Evolutionary conservation across 1,140 invertebrate genomes (phyloP).

Genomic region (Protaetia brevitarsis): DNA sequence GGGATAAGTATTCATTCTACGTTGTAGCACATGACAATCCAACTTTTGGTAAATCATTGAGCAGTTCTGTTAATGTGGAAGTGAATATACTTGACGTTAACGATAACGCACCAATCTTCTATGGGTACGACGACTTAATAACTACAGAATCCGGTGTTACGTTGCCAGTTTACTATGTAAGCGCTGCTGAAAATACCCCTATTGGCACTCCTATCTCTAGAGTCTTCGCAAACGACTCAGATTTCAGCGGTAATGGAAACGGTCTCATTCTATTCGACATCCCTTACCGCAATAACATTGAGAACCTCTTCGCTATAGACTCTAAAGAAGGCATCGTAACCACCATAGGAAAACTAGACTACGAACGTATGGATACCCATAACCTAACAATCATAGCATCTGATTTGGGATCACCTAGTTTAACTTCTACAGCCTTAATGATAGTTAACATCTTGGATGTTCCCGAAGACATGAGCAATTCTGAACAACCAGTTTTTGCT

Average conservation of each 20-base stretch:
- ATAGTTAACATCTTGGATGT: conserved; percentile 65
- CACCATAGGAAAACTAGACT: conserved; percentile 70
- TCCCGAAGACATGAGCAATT: conserved; percentile 52
- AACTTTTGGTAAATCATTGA: conserved; percentile 55
- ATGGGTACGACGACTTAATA: conserved; percentile 63
- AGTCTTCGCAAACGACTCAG: conserved; percentile 80
- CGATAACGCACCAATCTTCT: conserved; percentile 72
- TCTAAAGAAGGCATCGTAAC: conserved; percentile 77
- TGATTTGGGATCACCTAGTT: conserved; percentile 76
- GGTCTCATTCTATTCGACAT: conserved; percentile 74
- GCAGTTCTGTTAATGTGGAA: conserved; percentile 70
- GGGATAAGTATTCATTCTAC: conserved; percentile 67
- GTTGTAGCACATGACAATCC: conserved; percentile 76
- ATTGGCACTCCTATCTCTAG: conserved; percentile 66
- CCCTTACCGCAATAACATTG: conserved; percentile 56
- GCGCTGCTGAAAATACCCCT: conserved; percentile 64
- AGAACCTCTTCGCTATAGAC: conserved; percentile 72
- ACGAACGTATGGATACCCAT: conserved; percentile 62
- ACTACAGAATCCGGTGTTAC: conserved; percentile 28
- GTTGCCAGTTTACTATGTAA: conserved; percentile 68
- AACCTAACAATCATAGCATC: conserved; percentile 79
- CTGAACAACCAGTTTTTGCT: conserved; percentile 62
- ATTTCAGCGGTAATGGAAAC: conserved; percentile 79
- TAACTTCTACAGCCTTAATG: conserved; percentile 71
- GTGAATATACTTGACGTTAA: conserved; percentile 79